A percentile compares a stretch with the other conserved stretches of the same genome.
Conservation (phyloP, 1,140 invertebrate species). For the Elymnias hypermnestra region DNA sequence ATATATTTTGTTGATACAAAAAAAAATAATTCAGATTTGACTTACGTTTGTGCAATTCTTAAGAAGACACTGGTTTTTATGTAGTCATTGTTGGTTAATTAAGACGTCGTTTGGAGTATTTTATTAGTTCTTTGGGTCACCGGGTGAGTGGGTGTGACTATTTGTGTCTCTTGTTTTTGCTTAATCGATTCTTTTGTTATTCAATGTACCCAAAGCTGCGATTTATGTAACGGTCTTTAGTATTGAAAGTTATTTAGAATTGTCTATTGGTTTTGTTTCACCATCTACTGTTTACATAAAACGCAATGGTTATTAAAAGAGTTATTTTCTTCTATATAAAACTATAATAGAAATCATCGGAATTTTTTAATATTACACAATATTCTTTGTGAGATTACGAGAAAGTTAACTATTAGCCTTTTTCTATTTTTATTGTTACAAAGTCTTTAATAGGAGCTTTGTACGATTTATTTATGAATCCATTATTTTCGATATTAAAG, state of each 20-base stretch:
- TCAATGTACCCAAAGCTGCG: conserved; percentile 13
- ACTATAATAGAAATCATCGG: background rate
- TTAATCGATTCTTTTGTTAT: conserved; percentile 24
- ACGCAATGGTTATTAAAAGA: background rate
- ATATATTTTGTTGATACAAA: too few relatives aligned
- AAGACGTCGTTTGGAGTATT: conserved; percentile 47
- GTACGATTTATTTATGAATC: too few relatives aligned
- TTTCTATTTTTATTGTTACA: too few relatives aligned
- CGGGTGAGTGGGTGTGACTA: conserved; percentile 43
- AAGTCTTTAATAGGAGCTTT: too few relatives aligned
- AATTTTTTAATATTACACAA: too few relatives aligned
- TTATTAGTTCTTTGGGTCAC: conserved; percentile 57
- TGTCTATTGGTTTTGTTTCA: conserved; percentile 6
- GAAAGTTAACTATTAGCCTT: background rate
- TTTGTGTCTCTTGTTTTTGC: conserved; percentile 32
- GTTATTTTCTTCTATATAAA: background rate
- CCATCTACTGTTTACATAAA: background rate
- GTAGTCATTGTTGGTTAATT: conserved; percentile 57
- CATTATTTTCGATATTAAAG: too few relatives aligned
- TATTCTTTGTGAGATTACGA: too few relatives aligned
- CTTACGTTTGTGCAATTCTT: conserved; percentile 6
- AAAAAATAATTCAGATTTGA: background rate
- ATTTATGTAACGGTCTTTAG: conserved; percentile 21
- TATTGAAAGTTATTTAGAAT: conserved; percentile 15
- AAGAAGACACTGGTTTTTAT: conserved; percentile 40